phyloP scores from a whole-genome alignment of 2,888 invertebrate genomes.

The Dasypogon diadema region DNA sequence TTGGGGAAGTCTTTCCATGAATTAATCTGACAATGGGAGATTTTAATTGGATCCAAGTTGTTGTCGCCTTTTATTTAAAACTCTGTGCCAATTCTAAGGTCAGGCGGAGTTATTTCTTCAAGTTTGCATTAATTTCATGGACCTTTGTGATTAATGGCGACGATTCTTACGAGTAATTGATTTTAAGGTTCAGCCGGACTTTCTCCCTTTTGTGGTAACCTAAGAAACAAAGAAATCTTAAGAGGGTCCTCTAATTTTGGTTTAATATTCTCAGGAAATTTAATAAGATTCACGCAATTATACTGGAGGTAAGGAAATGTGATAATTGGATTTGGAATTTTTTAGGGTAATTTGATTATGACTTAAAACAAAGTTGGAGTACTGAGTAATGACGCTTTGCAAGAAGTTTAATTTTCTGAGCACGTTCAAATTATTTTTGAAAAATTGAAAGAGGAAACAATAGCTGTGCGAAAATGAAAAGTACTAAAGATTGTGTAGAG shows the following conservation, averaged over 20 bases:
- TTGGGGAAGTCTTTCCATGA: slow-evolving; percentile 10
- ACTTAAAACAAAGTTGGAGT: not conserved
- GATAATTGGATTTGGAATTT: not conserved
- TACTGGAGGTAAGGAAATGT: not conserved
- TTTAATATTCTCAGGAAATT: slow-evolving; percentile 3
- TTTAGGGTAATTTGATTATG: not conserved
- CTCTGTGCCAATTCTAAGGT: slow-evolving; percentile 17
- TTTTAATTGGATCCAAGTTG: slow-evolving; percentile 50
- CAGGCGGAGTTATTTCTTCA: not conserved
- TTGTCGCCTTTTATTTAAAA: slow-evolving; percentile 44
- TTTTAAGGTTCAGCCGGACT: slow-evolving; percentile 29
- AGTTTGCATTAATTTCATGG: slow-evolving; percentile 41
- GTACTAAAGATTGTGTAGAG: no score
- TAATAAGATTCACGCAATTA: slow-evolving; percentile 3
- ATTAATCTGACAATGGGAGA: slow-evolving; percentile 48
- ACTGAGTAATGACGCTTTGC: not conserved
- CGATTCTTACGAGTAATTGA: slow-evolving; percentile 47
- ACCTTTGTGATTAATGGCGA: slow-evolving; percentile 43
- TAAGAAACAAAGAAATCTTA: not conserved
- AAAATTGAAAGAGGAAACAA: not conserved
- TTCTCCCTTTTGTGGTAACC: not conserved
- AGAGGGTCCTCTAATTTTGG: not conserved
- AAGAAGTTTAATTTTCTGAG: not conserved
- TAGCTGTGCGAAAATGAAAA: no score
- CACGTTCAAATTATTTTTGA: not conserved